Percentiles rank a stretch among this genome's conserved stretches.
Evolutionary conservation across 2,113 vertebrate genomes (phyloP).

Genomic region (Psilopogon haemacephalus): DNA sequence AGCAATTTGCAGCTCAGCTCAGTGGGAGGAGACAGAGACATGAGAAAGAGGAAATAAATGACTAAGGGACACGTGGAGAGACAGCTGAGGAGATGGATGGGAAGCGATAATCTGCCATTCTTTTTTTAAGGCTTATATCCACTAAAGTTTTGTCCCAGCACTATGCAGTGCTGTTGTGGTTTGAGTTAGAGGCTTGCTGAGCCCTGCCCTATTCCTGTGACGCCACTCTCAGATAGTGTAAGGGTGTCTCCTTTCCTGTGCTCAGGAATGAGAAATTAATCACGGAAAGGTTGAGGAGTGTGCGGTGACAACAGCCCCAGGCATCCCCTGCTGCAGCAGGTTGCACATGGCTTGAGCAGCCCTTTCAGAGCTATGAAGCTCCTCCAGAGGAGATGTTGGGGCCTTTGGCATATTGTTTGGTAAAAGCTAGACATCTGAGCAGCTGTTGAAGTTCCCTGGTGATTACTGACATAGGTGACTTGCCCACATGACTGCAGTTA

Average conservation of each 20-base stretch:
- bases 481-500: not conserved
- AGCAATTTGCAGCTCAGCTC: not conserved
- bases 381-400: not conserved
- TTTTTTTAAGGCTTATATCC: not conserved
- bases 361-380: not conserved
- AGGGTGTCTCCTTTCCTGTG: not conserved
- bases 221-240: not conserved
- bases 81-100: not conserved
- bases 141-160: not conserved
- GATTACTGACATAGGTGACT: not conserved
- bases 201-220: not conserved
- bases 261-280: not conserved
- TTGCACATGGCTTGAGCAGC: not conserved
- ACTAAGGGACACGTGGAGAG: not conserved
- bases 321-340: not conserved
- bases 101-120: not conserved
- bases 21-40: not conserved
- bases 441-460: not conserved
- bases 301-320: not conserved
- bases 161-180: not conserved
- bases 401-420: not conserved
- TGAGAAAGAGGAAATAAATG: not conserved
- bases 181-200: not conserved
- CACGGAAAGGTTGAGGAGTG: not conserved
- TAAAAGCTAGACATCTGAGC: not conserved